phyloP scores from a whole-genome alignment of 2,888 invertebrate species.

The Didymodactylos carnosus region DNA sequence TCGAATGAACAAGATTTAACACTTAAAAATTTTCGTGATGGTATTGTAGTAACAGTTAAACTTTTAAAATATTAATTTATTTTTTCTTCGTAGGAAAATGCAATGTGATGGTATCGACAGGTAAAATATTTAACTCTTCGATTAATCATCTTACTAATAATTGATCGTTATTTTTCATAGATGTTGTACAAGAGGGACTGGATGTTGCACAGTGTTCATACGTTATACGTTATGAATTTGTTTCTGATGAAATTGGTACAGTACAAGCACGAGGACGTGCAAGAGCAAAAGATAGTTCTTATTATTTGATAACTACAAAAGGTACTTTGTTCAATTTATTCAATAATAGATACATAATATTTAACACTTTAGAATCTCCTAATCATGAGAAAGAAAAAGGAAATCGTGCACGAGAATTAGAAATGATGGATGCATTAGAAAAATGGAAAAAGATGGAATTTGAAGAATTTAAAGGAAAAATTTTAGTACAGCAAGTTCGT shows the following conservation, averaged over 20 bases:
- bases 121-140: no score
- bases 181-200: slow-evolving; percentile 16
- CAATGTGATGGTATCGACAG: neutral
- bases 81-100: no score
- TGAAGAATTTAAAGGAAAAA: no score
- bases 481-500: no score
- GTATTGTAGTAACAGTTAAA: no score
- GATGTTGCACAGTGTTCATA: slow-evolving; percentile 16
- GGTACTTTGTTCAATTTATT: no score
- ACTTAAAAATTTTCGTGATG: neutral
- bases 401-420: neutral
- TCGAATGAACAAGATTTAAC: neutral
- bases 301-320: slow-evolving; percentile 9
- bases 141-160: no score
- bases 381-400: neutral
- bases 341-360: no score
- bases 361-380: no score
- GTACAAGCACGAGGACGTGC: slow-evolving; percentile 14
- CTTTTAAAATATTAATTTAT: no score
- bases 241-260: slow-evolving; percentile 1
- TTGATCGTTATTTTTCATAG: no score
- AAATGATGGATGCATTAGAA: neutral
- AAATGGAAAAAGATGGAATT: no score
- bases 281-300: slow-evolving; percentile 15
- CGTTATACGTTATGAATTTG: slow-evolving; percentile 17